Conservation (phyloP, 2,113 vertebrate species). For the Dunckerocampus dactyliophorus region DNA sequence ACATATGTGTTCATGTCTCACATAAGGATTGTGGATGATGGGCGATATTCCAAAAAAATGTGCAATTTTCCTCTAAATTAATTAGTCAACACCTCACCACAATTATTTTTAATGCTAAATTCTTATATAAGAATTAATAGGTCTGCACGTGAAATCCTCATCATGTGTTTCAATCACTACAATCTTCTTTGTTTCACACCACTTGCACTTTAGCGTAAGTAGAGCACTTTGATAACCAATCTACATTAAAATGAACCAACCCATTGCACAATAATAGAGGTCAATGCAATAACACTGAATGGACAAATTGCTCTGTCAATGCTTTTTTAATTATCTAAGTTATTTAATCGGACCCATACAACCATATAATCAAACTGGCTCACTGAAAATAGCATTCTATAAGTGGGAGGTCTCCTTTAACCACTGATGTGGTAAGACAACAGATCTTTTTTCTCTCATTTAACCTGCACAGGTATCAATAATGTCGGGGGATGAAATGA, state of each 20-base stretch:
- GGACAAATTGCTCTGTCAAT: constrained; percentile 95
- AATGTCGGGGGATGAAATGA: constrained; percentile 96
- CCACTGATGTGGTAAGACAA: constrained; percentile 97
- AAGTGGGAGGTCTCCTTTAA: constrained; percentile 97
- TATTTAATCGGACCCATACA: constrained; percentile 87
- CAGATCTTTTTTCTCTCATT: constrained; percentile 85
- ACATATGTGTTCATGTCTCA: too few relatives aligned
- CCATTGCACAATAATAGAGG: constrained; percentile 88
- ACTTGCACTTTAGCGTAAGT: constrained; percentile 71
- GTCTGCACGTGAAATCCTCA: constrained; percentile 41
- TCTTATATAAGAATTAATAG: constrained; percentile 52
- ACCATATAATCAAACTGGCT: constrained; percentile 52
- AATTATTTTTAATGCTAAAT: constrained; percentile 48
- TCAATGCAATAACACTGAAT: constrained; percentile 94
- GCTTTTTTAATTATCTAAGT: constrained; percentile 94
- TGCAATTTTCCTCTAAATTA: constrained; percentile 37
- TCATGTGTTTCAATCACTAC: constrained; percentile 48
- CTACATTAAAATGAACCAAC: constrained; percentile 80
- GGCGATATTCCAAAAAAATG: too few relatives aligned
- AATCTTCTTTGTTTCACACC: constrained; percentile 54
- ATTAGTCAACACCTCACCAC: constrained; percentile 37
- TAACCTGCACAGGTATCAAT: constrained; percentile 91
- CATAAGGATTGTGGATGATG: too few relatives aligned
- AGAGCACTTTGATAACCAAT: constrained; percentile 79
- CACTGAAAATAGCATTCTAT: constrained; percentile 75